A percentile compares a stretch with the other conserved stretches of the same genome.
phyloP scores from a whole-genome alignment of 2,113 vertebrate species.

The Triplophysa siluroides region DNA sequence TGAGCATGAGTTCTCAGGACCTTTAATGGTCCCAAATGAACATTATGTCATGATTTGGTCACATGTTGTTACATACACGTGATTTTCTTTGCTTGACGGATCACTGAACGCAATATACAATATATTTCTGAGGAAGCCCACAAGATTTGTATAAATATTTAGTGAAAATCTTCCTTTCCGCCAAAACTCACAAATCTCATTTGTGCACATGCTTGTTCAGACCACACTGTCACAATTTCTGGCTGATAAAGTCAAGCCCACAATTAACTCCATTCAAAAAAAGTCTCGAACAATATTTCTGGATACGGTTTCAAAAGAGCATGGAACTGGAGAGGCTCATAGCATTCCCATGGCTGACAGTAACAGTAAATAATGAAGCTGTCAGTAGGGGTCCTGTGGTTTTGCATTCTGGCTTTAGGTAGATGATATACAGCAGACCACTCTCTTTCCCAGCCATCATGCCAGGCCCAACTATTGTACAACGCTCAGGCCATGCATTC shows the following conservation, averaged over 20 bases:
- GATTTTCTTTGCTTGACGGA: too few relatives aligned
- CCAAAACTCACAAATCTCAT: too few relatives aligned
- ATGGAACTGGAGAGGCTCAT: neutral
- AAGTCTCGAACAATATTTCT: neutral
- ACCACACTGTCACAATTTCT: neutral
- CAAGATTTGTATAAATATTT: too few relatives aligned
- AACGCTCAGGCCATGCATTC: too few relatives aligned
- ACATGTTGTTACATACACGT: too few relatives aligned
- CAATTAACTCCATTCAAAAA: conserved; percentile 10
- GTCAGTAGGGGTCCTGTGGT: conserved; percentile 30
- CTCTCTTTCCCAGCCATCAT: conserved; percentile 49
- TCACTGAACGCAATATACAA: too few relatives aligned
- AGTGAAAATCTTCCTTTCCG: too few relatives aligned
- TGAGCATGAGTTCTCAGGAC: too few relatives aligned
- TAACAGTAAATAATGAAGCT: conserved; percentile 43
- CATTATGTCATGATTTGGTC: neutral
- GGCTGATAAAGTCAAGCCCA: neutral
- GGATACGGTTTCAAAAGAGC: conserved; percentile 9
- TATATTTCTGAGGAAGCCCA: too few relatives aligned
- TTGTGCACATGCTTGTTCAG: too few relatives aligned
- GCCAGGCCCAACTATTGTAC: conserved; percentile 21
- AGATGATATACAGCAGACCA: conserved; percentile 45
- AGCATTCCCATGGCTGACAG: conserved; percentile 21
- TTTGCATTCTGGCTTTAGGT: conserved; percentile 31
- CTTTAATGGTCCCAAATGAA: neutral